phyloP scores from a whole-genome alignment of 2,113 vertebrate species.

The Pungitius pungitius region DNA sequence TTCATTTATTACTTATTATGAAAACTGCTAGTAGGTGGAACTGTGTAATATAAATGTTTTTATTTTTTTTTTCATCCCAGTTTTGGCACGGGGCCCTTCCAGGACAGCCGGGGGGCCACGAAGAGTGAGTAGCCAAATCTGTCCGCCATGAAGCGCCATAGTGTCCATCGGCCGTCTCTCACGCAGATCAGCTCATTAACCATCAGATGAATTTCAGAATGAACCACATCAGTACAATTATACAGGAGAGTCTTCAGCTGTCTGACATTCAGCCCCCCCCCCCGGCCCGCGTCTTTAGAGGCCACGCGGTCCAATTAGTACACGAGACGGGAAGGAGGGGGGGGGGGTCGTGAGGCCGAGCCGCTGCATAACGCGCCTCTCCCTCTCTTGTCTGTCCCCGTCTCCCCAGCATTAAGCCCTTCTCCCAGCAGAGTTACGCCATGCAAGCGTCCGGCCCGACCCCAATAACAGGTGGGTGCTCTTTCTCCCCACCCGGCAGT shows the following conservation, averaged over 20 bases:
- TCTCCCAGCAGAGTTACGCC: constrained; percentile 90
- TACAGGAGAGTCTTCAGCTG: constrained; percentile 61
- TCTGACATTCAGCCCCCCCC: constrained; percentile 56
- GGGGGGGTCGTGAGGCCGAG: constrained; percentile 58
- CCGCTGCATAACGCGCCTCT: constrained; percentile 61
- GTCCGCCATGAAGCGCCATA: neutral
- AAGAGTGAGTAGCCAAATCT: constrained; percentile 86
- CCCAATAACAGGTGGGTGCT: constrained; percentile 87
- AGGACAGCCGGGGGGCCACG: constrained; percentile 88
- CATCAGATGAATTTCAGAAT: constrained; percentile 52
- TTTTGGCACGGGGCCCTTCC: constrained; percentile 93
- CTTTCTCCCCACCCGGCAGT: constrained; percentile 12
- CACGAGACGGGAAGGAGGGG: constrained; percentile 48
- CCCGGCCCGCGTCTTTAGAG: constrained; percentile 53
- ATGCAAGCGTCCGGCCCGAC: constrained; percentile 86
- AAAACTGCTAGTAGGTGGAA: neutral
- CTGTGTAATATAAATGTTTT: neutral
- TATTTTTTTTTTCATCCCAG: constrained; percentile 71
- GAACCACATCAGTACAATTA: constrained; percentile 57
- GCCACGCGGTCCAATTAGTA: constrained; percentile 71
- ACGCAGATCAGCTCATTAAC: constrained; percentile 34
- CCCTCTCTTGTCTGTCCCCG: constrained; percentile 57
- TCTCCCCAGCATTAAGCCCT: constrained; percentile 91
- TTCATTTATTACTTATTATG: neutral
- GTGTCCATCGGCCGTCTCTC: constrained; percentile 30